phyloP scores from a whole-genome alignment of 2,888 invertebrate species.

The Lepidonotus clava region DNA sequence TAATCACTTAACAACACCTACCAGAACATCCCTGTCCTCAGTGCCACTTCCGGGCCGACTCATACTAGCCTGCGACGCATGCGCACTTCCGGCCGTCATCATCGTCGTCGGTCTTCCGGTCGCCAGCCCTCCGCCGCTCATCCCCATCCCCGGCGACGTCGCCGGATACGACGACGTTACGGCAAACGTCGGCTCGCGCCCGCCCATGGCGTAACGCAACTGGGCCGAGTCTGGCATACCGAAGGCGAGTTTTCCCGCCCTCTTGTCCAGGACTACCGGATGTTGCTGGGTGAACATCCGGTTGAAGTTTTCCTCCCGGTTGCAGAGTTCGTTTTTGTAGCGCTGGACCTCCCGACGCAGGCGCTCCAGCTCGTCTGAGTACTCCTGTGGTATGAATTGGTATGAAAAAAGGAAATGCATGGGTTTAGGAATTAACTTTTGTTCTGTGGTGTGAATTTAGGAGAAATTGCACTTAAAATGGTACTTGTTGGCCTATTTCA shows the following conservation, averaged over 20 bases:
- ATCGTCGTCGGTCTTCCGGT: neutral
- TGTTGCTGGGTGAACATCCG: slow-evolving; percentile 76
- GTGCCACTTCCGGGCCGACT: neutral
- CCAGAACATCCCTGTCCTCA: neutral
- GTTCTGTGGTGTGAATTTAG: no score
- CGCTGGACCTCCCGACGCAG: slow-evolving; percentile 74
- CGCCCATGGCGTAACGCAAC: slow-evolving; percentile 2
- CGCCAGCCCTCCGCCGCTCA: neutral
- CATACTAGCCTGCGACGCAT: neutral
- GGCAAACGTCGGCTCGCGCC: neutral
- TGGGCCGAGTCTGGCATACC: neutral
- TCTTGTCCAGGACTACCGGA: slow-evolving; percentile 73
- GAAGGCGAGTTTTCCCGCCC: slow-evolving; percentile 64
- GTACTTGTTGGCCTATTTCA: no score
- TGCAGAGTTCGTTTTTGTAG: slow-evolving; percentile 77
- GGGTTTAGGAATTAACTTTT: no score
- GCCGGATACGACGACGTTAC: neutral
- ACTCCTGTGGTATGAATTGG: slow-evolving; percentile 68
- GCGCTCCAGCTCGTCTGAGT: slow-evolving; percentile 76
- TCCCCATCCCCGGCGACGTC: neutral
- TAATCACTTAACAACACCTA: no score
- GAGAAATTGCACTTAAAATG: no score
- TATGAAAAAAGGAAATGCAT: neutral
- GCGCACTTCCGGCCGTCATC: neutral
- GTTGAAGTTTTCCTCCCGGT: slow-evolving; percentile 78